Base-by-base conservation (phyloP, 2,113 vertebrate species). In the Sceloporus undulatus region DNA sequence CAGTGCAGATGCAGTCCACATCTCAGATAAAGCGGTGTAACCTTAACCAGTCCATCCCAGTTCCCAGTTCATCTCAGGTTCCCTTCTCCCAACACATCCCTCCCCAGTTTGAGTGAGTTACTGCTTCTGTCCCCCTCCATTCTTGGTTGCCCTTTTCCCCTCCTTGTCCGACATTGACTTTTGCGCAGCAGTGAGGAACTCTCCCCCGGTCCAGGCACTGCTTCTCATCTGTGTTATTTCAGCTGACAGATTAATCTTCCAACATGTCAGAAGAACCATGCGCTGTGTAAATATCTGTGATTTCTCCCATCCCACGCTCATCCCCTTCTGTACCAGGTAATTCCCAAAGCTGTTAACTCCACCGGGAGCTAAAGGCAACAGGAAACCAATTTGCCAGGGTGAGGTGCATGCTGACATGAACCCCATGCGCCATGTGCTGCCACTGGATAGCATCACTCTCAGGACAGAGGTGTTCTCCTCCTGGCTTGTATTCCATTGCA, bases 221-320 rank as follows among this genome's bases (percentile, higher is more conserved):
- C 71, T 54, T 42, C 79, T 18, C 71, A 40, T 42, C 79, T 18
- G 18, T 85, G 56, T 86, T 86, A 87, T 91, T 79, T 81, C 81
- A 88, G 86, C 84, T 86, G 90, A 90, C 92, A 91, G 86, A 89
- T 79, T 93, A 91, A 93, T 93, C 88, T 90, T 42, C 88, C 87
- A 74, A 79, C 65, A 68, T 27, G 34, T 82, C 86, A 73, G 79
- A 18, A 52, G 74, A 73, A 27, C 40, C 82, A 48, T 10, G 88
- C 82, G 38, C 85, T 74, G 80, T 84, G 86, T 86, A 80, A 83
- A 89, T 84, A 85, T 82, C 80, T 85, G 70, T 59, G 77, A 83
- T 79, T 90, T 85, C 68, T 87, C 71, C 80, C 59, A 21, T 66
- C 75, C 73, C 40, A 87, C 75, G 71, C 82, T 38, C 62, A 56